Conservation (phyloP, 2,888 invertebrate species). For the Alloplasta piceator region DNA sequence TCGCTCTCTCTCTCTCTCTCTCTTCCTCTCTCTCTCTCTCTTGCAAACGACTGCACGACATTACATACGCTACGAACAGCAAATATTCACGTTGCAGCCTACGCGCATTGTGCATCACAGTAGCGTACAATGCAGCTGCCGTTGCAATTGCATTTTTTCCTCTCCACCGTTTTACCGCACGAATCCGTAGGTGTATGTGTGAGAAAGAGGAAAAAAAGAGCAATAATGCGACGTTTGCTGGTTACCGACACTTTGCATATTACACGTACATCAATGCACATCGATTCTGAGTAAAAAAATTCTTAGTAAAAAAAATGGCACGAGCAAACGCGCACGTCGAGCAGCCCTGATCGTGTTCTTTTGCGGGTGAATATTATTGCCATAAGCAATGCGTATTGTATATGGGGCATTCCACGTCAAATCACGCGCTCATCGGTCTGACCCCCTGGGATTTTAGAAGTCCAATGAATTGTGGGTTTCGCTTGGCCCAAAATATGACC, state of each 20-base stretch:
- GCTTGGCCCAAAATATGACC: too few relatives aligned
- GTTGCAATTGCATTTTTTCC: conserved; percentile 16
- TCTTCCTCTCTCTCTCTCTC: conserved; percentile 4
- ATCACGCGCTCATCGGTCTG: too few relatives aligned
- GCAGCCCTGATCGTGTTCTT: too few relatives aligned
- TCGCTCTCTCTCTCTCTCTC: background rate
- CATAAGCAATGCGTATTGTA: too few relatives aligned
- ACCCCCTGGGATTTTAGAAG: too few relatives aligned
- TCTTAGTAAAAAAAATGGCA: too few relatives aligned
- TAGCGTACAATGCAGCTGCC: conserved; percentile 13
- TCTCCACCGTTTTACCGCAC: conserved; percentile 22
- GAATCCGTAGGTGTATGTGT: background rate
- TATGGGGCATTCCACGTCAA: too few relatives aligned
- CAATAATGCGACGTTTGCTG: conserved; percentile 6
- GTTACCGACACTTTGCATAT: conserved; percentile 8
- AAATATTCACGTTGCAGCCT: conserved; percentile 12
- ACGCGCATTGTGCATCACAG: conserved; percentile 17
- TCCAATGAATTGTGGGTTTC: too few relatives aligned
- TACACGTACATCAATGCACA: too few relatives aligned
- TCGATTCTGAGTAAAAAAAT: too few relatives aligned
- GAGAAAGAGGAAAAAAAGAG: background rate
- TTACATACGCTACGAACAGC: conserved; percentile 12
- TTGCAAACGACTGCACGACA: conserved; percentile 18
- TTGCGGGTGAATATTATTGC: too few relatives aligned
- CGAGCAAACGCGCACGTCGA: too few relatives aligned